Evolutionary conservation across 2,797 vertebrate genomes (phyloP).

Genomic region (Pangasius sanitwongsei): DNA sequence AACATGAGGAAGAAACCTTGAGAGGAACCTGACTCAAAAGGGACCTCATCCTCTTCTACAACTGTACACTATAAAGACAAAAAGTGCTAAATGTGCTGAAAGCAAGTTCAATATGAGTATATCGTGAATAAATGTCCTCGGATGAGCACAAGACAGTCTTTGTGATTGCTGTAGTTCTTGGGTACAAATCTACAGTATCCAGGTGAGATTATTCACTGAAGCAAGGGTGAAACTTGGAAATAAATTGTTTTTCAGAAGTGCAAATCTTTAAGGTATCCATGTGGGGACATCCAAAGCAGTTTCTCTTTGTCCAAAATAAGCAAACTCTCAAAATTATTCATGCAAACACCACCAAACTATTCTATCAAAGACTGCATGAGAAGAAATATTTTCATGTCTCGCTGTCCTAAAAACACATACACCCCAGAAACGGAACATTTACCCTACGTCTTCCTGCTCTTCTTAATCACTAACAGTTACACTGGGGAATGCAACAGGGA

Average conservation of each 20-base stretch:
- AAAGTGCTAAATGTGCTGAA: background rate
- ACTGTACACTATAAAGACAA: background rate
- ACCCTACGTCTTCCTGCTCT: background rate
- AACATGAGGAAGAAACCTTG: background rate
- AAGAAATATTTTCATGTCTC: conserved; percentile 4
- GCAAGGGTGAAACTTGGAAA: background rate
- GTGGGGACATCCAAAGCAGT: no score
- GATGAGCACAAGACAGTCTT: background rate
- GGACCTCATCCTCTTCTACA: background rate
- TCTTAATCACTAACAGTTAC: conserved; percentile 4
- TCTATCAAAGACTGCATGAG: background rate
- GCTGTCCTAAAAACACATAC: background rate
- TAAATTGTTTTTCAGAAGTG: background rate
- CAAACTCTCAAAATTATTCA: background rate
- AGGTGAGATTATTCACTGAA: background rate
- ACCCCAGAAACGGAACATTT: background rate
- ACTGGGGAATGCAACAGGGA: conserved; percentile 21
- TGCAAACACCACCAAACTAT: background rate
- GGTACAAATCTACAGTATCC: background rate
- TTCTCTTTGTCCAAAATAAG: background rate
- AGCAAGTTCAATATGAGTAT: background rate
- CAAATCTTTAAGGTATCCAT: background rate
- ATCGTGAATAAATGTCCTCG: background rate
- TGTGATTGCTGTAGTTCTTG: background rate
- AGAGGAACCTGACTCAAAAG: background rate